Conservation (phyloP, 2,113 vertebrate genomes). For the Galemys pyrenaicus region DNA sequence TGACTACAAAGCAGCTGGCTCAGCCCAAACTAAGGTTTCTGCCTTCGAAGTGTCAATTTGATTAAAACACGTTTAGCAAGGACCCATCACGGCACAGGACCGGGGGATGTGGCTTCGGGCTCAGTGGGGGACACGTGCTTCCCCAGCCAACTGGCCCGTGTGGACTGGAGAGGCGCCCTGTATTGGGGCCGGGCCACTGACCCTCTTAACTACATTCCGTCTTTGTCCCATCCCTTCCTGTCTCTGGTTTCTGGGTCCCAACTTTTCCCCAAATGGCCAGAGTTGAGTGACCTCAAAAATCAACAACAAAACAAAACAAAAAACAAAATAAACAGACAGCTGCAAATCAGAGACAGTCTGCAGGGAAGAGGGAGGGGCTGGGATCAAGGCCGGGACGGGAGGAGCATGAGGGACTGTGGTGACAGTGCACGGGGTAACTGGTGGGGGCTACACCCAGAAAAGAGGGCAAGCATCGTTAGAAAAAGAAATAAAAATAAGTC, state of each 20-base stretch:
- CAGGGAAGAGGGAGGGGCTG: too few species aligned
- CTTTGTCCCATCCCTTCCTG: conserved; percentile 49
- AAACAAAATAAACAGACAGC: too few species aligned
- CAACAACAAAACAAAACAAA: too few species aligned
- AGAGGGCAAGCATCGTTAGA: too few species aligned
- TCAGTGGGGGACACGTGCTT: conserved; percentile 53
- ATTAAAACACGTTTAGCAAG: conserved; percentile 55
- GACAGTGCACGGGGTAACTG: too few species aligned
- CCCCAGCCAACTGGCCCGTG: neutral
- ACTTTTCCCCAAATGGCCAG: conserved; percentile 50
- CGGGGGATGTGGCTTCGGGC: neutral
- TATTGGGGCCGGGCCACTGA: conserved; percentile 30
- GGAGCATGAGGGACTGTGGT: too few species aligned
- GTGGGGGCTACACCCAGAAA: too few species aligned
- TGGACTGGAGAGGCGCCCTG: neutral
- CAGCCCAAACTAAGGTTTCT: neutral
- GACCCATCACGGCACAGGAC: conserved; percentile 42
- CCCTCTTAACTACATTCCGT: conserved; percentile 61
- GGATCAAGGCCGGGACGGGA: too few species aligned
- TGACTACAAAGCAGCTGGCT: neutral
- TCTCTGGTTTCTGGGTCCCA: conserved; percentile 41
- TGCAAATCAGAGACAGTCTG: too few species aligned
- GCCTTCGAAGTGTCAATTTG: conserved; percentile 62
- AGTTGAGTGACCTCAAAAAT: conserved; percentile 60
- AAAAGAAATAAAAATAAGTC: too few species aligned